These are phyloP conservation scores for Tragelaphus strepsiceros DNA, from an alignment of 2,113 vertebrate species.

Conservation along the genomic window DNA sequence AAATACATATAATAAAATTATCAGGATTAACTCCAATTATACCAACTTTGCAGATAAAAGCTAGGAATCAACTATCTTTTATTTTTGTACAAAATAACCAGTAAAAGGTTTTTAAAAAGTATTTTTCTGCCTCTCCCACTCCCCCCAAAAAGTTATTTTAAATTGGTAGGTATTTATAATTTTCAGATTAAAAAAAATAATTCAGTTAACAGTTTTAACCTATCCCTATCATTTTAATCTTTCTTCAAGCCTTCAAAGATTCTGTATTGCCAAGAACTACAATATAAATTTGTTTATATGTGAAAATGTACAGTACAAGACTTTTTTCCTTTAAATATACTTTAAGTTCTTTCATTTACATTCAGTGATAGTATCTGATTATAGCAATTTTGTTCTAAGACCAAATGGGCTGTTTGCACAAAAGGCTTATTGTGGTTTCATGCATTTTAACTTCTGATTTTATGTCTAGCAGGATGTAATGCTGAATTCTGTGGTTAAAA, in stretches of 20 bases:
- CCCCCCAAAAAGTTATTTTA: neutral
- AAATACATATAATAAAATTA: constrained; percentile 10
- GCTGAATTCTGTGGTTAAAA: constrained; percentile 70
- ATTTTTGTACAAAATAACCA: constrained; percentile 22
- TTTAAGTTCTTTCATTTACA: constrained; percentile 51
- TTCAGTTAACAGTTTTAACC: constrained; percentile 33
- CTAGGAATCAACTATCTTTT: neutral
- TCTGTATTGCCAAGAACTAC: constrained; percentile 29
- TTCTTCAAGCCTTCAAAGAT: constrained; percentile 39
- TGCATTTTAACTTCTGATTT: constrained; percentile 68
- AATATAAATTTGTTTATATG: constrained; percentile 38
- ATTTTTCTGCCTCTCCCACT: neutral
- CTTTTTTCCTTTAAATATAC: constrained; percentile 38
- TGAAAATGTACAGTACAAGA: constrained; percentile 27
- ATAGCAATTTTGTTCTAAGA: constrained; percentile 50
- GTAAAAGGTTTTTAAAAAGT: constrained; percentile 15
- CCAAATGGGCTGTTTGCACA: constrained; percentile 33
- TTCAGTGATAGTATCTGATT: constrained; percentile 54
- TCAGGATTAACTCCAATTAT: neutral
- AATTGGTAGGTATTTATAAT: neutral
- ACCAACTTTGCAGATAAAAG: neutral
- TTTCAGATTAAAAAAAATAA: constrained; percentile 36
- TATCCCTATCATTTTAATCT: neutral
- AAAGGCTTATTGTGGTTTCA: constrained; percentile 60
- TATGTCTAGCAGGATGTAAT: constrained; percentile 68